A percentile compares a stretch with the other conserved stretches of the same genome.
phyloP scores from a whole-genome alignment of 2,888 invertebrate species.

The Teleogryllus oceanicus region DNA sequence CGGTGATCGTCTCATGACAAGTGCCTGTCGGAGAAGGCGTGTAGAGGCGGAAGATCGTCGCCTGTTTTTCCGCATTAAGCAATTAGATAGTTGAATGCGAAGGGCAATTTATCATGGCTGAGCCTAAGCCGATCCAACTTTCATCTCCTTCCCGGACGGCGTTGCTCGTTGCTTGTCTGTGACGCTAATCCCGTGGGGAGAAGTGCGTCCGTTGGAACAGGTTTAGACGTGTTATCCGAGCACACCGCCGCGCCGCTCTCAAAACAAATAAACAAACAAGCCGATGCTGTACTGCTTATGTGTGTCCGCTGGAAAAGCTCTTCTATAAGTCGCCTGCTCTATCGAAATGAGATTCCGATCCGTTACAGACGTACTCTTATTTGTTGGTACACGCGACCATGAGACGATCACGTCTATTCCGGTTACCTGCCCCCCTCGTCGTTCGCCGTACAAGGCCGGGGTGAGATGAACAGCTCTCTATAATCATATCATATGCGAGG shows the following conservation, averaged over 20 bases:
- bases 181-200: background rate
- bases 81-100: background rate
- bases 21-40: too few species aligned
- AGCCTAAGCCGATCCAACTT: background rate
- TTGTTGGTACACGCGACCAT: background rate
- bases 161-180: background rate
- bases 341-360: background rate
- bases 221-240: background rate
- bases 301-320: background rate
- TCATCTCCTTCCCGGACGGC: background rate
- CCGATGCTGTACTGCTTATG: background rate
- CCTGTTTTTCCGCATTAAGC: background rate
- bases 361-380: background rate
- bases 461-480: too few species aligned
- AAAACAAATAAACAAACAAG: constrained; percentile 2
- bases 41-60: too few species aligned
- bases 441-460: too few species aligned
- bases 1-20: too few species aligned
- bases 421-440: background rate
- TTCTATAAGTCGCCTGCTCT: background rate
- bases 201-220: background rate
- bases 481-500: too few species aligned
- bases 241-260: background rate
- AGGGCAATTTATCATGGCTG: background rate
- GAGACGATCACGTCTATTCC: background rate